A percentile compares a stretch with the other conserved stretches of the same genome.
phyloP scores from a whole-genome alignment of 2,113 vertebrate species.

The Tetraodon nigroviridis region DNA sequence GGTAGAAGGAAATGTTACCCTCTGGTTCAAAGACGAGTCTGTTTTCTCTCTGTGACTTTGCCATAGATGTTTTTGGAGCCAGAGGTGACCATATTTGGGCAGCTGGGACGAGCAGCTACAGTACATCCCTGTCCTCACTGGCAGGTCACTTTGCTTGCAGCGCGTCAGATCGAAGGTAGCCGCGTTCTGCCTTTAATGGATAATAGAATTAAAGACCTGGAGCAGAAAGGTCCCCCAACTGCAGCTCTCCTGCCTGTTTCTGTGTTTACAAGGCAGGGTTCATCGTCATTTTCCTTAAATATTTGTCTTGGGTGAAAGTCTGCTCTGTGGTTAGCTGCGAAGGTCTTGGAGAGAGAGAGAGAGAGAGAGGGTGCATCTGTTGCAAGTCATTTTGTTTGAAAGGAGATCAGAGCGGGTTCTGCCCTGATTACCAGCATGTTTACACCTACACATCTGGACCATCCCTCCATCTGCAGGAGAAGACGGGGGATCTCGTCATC shows the following conservation, averaged over 20 bases:
- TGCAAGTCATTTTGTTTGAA: slow-evolving; percentile 42
- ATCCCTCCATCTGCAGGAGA: slow-evolving; percentile 14
- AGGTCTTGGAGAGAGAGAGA: slow-evolving; percentile 19
- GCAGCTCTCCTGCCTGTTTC: not conserved
- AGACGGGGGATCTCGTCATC: too few relatives aligned
- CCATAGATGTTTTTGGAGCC: not conserved
- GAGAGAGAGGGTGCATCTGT: slow-evolving; percentile 35
- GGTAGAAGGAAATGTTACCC: too few relatives aligned
- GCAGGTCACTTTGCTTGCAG: too few relatives aligned
- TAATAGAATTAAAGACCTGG: not conserved
- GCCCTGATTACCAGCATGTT: slow-evolving; percentile 59
- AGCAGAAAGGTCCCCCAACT: slow-evolving; percentile 17
- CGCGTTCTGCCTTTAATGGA: not conserved
- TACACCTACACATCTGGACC: slow-evolving; percentile 53
- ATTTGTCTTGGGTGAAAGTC: slow-evolving; percentile 53
- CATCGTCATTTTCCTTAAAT: slow-evolving; percentile 49
- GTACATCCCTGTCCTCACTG: too few relatives aligned
- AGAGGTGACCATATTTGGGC: not conserved
- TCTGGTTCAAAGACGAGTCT: not conserved
- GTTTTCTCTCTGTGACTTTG: not conserved
- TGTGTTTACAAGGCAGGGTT: slow-evolving; percentile 23
- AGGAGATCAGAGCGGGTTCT: slow-evolving; percentile 55
- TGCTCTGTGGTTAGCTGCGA: slow-evolving; percentile 35
- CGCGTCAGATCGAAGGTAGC: too few relatives aligned
- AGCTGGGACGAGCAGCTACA: not conserved